Percentiles rank a stretch among this genome's conserved stretches.
Evolutionary conservation across 2,888 invertebrate genomes (phyloP).

Genomic region (Liopterus haemorrhoidalis): DNA sequence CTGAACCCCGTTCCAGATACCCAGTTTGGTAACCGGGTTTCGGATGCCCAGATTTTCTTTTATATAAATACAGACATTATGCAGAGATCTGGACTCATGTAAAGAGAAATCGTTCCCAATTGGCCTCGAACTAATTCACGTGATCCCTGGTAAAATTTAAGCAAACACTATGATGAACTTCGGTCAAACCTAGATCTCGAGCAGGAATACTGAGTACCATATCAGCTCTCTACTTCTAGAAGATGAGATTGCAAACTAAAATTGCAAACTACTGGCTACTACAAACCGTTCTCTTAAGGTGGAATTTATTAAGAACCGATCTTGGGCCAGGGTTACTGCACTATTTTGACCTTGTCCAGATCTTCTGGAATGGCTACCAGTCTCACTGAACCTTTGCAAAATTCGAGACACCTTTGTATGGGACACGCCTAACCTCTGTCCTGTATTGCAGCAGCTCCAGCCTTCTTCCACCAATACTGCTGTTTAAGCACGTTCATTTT

Average conservation of each 20-base stretch:
- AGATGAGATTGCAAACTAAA: too few relatives aligned
- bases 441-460: slow-evolving; percentile 5
- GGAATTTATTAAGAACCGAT: slow-evolving; percentile 13
- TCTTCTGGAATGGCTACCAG: slow-evolving; percentile 19
- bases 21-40: too few relatives aligned
- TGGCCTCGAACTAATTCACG: slow-evolving; percentile 16
- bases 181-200: slow-evolving; percentile 6
- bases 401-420: slow-evolving; percentile 9
- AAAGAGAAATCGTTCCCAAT: slow-evolving; percentile 17
- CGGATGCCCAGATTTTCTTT: too few relatives aligned
- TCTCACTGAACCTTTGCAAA: slow-evolving; percentile 19
- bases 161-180: background rate
- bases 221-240: too few relatives aligned
- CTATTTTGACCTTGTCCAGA: slow-evolving; percentile 15
- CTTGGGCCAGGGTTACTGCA: slow-evolving; percentile 8
- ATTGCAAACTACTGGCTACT: slow-evolving; percentile 15
- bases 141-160: slow-evolving; percentile 8
- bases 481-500: too few relatives aligned
- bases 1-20: too few relatives aligned
- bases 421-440: background rate
- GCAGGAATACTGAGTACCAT: slow-evolving; percentile 8
- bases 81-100: slow-evolving; percentile 22
- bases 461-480: slow-evolving; percentile 8
- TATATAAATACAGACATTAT: too few relatives aligned
- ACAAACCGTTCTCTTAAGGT: slow-evolving; percentile 6